Conservation (phyloP, 2,888 invertebrate species). For the Odiellus spinosus region DNA sequence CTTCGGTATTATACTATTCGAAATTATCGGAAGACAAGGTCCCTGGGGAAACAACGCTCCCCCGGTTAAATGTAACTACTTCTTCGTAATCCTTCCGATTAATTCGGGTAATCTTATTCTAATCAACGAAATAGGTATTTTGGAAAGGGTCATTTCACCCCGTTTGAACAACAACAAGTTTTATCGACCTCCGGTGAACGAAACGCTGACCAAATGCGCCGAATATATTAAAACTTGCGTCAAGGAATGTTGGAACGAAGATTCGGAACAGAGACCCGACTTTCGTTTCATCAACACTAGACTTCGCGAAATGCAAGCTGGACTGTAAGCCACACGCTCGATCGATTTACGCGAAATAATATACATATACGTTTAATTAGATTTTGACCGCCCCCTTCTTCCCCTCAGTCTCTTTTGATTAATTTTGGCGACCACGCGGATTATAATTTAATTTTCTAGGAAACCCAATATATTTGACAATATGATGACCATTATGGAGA, state of each 20-base stretch:
- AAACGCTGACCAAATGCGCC: conserved; percentile 22
- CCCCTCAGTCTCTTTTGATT: not conserved
- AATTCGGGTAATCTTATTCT: too few relatives aligned
- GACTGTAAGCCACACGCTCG: conserved; percentile 60
- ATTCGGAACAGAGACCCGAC: conserved; percentile 30
- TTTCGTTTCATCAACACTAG: conserved; percentile 28
- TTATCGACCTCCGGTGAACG: conserved; percentile 17
- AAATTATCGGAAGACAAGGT: conserved; percentile 28
- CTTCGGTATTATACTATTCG: conserved; percentile 43
- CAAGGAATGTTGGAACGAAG: conserved; percentile 31
- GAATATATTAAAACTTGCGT: conserved; percentile 29
- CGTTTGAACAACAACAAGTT: conserved; percentile 18
- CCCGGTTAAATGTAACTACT: conserved; percentile 14
- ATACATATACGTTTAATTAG: too few relatives aligned
- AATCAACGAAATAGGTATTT: not conserved
- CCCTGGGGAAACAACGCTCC: conserved; percentile 27
- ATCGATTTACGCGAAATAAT: too few relatives aligned
- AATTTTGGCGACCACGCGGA: not conserved
- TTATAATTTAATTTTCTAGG: conserved; percentile 30
- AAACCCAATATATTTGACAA: conserved; percentile 76
- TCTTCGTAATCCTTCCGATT: not conserved
- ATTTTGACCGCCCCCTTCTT: not conserved
- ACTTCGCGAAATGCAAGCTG: conserved; percentile 40
- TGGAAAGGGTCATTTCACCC: not conserved
- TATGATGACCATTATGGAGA: conserved; percentile 79